Evolutionary conservation across 1,140 invertebrate genomes (phyloP), one percentile per base, ranked within the genome.

Genomic region (Drosophila nasuta): DNA sequence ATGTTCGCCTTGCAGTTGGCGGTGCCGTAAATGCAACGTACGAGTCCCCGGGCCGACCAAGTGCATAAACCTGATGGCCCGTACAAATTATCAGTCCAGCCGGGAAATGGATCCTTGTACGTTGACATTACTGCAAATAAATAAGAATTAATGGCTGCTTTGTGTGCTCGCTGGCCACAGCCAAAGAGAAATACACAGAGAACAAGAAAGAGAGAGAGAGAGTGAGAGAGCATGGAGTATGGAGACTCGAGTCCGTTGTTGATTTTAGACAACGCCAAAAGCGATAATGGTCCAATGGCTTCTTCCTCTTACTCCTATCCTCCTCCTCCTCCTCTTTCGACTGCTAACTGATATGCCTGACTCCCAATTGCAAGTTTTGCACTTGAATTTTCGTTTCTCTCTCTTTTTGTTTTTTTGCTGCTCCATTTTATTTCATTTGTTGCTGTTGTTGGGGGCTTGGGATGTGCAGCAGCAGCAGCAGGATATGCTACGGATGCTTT

Each of bases 71-170:
- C 96, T 82, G 95, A 95, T 54, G 96, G 95, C 51, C 96, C 96
- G 93, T 96, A 96, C 58, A 95, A 93, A 93, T 97, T 97, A 91
- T 97, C 96, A 57, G 96, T 96, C 96, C 96, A 98, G 43, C 96
- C 96, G 48, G 92, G 87, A 41, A 94, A 81, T 57, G 95, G 94
- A 90, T 97, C 96, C 74, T 94, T 94, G 92, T 95, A 96, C 33
- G 95, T 95, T 38, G 96, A 95, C 48, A 96, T 95, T 58, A 97
- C 96, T 94, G 88, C 77, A 80, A 92, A 88, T 88, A 88, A 88
- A 88, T 88, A 88, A 88, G 83, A 89, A 88, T 88, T 89, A 88
- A 88, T 88, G 83, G 83, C 65, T 89, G 73, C 83, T 80, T 77
- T 88, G 83, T 79, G 54, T 25, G 20, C 20, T 25, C 20, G 20